Percentiles rank a stretch among this genome's conserved stretches.
phyloP scores from a whole-genome alignment of 2,113 vertebrate genomes.

The Syngnathus typhle region DNA sequence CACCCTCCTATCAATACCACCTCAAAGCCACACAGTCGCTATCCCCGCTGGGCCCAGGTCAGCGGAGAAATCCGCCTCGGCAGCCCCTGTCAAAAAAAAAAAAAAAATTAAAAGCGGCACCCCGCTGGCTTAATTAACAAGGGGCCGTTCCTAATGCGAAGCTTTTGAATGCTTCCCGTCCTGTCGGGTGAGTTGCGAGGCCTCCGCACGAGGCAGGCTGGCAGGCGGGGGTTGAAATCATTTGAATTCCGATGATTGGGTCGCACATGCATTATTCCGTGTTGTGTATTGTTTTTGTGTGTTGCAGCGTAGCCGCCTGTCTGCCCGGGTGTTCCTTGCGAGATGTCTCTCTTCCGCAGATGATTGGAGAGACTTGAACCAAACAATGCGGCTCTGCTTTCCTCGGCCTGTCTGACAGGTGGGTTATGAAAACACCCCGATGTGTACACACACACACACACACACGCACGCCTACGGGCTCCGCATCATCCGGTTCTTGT shows the following conservation, averaged over 20 bases:
- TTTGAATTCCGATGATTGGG: conserved; percentile 62
- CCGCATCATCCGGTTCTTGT: conserved; percentile 60
- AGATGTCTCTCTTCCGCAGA: conserved; percentile 49
- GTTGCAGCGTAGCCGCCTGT: conserved; percentile 42
- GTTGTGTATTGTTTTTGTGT: conserved; percentile 44
- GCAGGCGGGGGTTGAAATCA: conserved; percentile 55
- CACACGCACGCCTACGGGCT: conserved; percentile 1
- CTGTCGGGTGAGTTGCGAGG: conserved; percentile 51
- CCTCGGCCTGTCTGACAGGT: conserved; percentile 44
- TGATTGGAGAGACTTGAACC: conserved; percentile 53
- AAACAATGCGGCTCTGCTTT: conserved; percentile 50
- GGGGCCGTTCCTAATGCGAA: conserved; percentile 63
- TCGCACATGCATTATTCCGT: conserved; percentile 66
- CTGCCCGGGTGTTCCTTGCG: conserved; percentile 24
- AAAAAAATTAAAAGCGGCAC: conserved; percentile 19
- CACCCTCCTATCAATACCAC: conserved; percentile 61
- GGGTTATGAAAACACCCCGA: conserved; percentile 36
- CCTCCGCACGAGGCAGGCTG: conserved; percentile 63
- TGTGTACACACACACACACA: conserved; percentile 29
- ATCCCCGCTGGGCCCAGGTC: conserved; percentile 70
- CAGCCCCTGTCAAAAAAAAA: conserved; percentile 69
- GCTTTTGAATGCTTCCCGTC: conserved; percentile 44
- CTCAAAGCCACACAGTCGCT: conserved; percentile 55
- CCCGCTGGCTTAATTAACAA: conserved; percentile 73
- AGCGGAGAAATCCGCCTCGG: conserved; percentile 69